These are phyloP conservation scores for Nemapogon koenigi DNA, from an alignment of 2,888 invertebrate species.

Conservation along the genomic window DNA sequence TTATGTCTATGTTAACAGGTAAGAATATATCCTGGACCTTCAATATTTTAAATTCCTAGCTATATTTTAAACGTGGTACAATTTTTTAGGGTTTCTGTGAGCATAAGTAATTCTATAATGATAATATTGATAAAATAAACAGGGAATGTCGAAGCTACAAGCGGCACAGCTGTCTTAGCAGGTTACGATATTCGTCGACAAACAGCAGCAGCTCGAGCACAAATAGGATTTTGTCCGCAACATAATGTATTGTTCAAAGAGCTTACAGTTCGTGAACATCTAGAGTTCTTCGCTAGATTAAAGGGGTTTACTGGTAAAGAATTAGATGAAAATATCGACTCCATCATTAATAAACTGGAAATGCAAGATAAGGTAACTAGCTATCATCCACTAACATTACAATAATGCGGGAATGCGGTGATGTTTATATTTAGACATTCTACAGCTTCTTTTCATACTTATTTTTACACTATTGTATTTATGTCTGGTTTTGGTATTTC, in stretches of 20 bases:
- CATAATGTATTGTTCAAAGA: conserved; percentile 86
- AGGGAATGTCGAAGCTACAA: conserved; percentile 71
- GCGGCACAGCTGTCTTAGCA: conserved; percentile 74
- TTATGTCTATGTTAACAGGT: conserved; percentile 92
- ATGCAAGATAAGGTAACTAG: conserved; percentile 71
- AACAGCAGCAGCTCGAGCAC: conserved; percentile 68
- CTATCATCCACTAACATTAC: too few species aligned
- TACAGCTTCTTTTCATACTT: too few species aligned
- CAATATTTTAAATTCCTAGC: not conserved
- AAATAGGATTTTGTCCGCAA: conserved; percentile 84
- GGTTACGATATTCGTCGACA: conserved; percentile 75
- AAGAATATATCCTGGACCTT: conserved; percentile 6
- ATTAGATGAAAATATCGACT: conserved; percentile 67
- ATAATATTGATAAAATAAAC: too few species aligned
- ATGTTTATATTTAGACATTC: too few species aligned
- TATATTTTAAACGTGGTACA: not conserved
- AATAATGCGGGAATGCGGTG: too few species aligned
- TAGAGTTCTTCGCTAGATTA: conserved; percentile 80
- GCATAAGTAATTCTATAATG: not conserved
- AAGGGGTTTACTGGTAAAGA: conserved; percentile 66
- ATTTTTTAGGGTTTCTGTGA: not conserved
- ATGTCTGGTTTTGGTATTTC: too few species aligned
- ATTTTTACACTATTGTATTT: too few species aligned
- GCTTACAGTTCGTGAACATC: conserved; percentile 82
- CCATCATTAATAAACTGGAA: conserved; percentile 70